Evolutionary conservation across 2,888 invertebrate genomes (phyloP).

Genomic region (Papilio protenor): DNA sequence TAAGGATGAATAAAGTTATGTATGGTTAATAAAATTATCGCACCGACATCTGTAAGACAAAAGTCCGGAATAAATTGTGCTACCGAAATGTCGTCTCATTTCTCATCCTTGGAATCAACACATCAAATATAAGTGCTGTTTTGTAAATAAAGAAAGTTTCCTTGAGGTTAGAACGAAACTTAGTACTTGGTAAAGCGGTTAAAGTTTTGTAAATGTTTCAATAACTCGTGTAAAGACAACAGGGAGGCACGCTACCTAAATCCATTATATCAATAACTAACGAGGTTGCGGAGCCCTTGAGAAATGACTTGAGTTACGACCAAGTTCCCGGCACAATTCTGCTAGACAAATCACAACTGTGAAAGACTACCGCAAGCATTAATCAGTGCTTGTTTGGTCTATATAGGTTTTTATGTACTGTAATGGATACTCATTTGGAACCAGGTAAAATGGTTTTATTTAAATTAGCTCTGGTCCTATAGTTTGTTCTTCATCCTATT

Average conservation of each 20-base stretch:
- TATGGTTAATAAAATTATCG: too few relatives aligned
- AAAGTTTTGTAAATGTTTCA: conserved; percentile 39
- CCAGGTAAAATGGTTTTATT: not conserved
- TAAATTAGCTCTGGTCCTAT: not conserved
- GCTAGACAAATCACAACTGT: conserved; percentile 38
- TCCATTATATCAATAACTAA: conserved; percentile 44
- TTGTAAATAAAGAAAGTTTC: conserved; percentile 36
- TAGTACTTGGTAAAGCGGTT: conserved; percentile 16
- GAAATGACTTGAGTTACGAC: conserved; percentile 35
- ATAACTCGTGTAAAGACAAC: conserved; percentile 38
- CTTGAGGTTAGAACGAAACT: conserved; percentile 14
- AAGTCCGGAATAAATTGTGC: too few relatives aligned
- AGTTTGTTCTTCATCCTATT: not conserved
- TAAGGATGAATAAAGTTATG: too few relatives aligned
- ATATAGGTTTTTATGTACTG: conserved; percentile 4
- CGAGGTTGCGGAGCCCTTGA: conserved; percentile 38
- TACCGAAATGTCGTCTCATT: too few relatives aligned
- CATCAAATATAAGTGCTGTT: not conserved
- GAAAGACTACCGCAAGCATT: conserved; percentile 32
- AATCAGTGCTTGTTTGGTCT: conserved; percentile 23
- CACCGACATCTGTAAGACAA: too few relatives aligned
- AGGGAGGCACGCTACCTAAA: conserved; percentile 31
- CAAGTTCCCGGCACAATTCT: conserved; percentile 29
- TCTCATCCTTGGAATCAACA: too few relatives aligned
- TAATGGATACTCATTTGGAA: not conserved